phyloP scores from a whole-genome alignment of 2,888 invertebrate genomes.

The Erebia ligea region DNA sequence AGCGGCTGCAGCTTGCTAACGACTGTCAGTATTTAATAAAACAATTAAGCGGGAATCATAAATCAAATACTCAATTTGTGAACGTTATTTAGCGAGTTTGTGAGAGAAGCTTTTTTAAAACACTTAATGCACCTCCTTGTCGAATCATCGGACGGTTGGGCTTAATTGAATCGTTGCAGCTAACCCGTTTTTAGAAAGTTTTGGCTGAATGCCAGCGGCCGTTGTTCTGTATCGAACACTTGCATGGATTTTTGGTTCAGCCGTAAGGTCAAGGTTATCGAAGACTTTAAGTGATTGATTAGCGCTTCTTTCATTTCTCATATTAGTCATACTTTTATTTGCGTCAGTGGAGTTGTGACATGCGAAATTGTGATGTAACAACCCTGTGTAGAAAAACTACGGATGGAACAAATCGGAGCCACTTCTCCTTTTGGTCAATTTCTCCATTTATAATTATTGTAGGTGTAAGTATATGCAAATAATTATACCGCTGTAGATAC shows the following conservation, averaged over 20 bases:
- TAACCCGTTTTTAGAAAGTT: conserved; percentile 71
- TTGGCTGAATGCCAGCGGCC: conserved; percentile 70
- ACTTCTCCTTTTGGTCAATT: too few species aligned
- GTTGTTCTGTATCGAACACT: conserved; percentile 58
- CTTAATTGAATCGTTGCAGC: conserved; percentile 70
- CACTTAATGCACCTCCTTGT: conserved; percentile 47
- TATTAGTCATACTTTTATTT: conserved; percentile 8
- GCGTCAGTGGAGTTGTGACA: not conserved
- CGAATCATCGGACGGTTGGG: conserved; percentile 46
- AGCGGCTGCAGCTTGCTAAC: conserved; percentile 6
- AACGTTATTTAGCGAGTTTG: conserved; percentile 42
- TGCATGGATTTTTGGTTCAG: conserved; percentile 62
- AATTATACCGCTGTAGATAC: too few species aligned
- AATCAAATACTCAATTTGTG: conserved; percentile 43
- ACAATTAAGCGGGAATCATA: conserved; percentile 38
- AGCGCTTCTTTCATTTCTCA: conserved; percentile 21
- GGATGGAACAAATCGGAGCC: too few species aligned
- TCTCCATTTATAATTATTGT: too few species aligned
- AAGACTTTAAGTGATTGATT: conserved; percentile 41
- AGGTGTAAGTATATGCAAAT: too few species aligned
- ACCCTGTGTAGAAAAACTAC: not conserved
- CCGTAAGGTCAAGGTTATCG: conserved; percentile 65
- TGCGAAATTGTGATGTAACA: not conserved
- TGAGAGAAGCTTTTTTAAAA: conserved; percentile 48
- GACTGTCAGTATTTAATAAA: conserved; percentile 33